Evolutionary conservation across 2,797 vertebrate genomes (phyloP).

Genomic region (Pygocentrus nattereri): DNA sequence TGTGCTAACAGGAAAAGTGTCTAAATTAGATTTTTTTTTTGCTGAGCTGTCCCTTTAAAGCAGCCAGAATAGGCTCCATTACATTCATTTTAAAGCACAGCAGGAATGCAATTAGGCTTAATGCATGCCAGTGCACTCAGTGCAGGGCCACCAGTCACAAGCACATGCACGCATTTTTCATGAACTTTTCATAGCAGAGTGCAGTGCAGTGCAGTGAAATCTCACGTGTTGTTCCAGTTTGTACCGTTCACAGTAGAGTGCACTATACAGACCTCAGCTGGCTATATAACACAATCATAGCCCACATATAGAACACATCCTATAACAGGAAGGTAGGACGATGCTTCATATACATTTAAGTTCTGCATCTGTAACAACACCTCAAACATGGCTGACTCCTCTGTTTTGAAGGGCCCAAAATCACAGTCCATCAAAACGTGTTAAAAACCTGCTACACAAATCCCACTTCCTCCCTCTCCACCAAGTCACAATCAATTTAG

Average conservation of each 20-base stretch:
- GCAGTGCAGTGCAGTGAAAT: neutral
- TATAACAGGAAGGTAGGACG: too few species aligned
- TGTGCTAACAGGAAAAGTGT: too few species aligned
- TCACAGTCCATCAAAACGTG: neutral
- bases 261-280: conserved; percentile 8
- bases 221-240: neutral
- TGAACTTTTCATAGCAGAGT: neutral
- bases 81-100: neutral
- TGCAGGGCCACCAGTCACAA: neutral
- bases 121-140: neutral
- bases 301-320: too few species aligned
- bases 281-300: conserved; percentile 11
- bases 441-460: neutral
- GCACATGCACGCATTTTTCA: neutral
- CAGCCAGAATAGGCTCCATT: neutral
- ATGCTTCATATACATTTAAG: neutral
- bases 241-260: neutral
- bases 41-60: neutral
- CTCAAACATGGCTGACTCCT: too few species aligned
- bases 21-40: too few species aligned
- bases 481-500: conserved; percentile 14
- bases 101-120: neutral
- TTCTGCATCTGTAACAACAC: neutral
- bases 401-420: too few species aligned
- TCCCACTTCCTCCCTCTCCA: neutral